Evolutionary conservation across 2,113 vertebrate species (phyloP).

Genomic region (Cairina moschata): DNA sequence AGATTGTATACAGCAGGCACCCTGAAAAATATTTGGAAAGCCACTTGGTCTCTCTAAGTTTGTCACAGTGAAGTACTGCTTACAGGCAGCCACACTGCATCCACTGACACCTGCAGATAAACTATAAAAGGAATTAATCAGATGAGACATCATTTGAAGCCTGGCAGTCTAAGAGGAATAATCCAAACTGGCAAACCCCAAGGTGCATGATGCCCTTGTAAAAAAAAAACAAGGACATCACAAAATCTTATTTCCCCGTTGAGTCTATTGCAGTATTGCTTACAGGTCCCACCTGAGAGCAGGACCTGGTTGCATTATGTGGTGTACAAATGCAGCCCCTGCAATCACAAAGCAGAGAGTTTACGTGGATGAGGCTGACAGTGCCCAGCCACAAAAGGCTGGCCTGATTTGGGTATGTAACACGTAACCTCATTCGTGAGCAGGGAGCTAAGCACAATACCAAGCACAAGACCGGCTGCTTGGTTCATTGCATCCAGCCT

Average conservation of each 20-base stretch:
- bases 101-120: conserved; percentile 16
- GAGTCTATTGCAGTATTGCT: neutral
- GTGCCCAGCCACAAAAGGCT: neutral
- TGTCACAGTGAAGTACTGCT: conserved; percentile 21
- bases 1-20: conserved; percentile 44
- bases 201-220: neutral
- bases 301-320: neutral
- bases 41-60: conserved; percentile 21
- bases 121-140: neutral
- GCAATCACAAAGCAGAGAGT: neutral
- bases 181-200: neutral
- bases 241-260: neutral
- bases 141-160: neutral
- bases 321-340: neutral
- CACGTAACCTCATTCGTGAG: neutral
- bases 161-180: neutral
- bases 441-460: neutral
- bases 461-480: neutral
- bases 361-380: neutral
- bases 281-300: neutral
- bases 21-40: conserved; percentile 45
- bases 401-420: rapidly evolving
- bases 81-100: neutral
- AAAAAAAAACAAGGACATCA: neutral
- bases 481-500: neutral